Percentiles rank a stretch among this genome's conserved stretches.
These are phyloP conservation scores for Zele albiditarsus DNA, from an alignment of 2,888 invertebrate species.

Conservation along the genomic window DNA sequence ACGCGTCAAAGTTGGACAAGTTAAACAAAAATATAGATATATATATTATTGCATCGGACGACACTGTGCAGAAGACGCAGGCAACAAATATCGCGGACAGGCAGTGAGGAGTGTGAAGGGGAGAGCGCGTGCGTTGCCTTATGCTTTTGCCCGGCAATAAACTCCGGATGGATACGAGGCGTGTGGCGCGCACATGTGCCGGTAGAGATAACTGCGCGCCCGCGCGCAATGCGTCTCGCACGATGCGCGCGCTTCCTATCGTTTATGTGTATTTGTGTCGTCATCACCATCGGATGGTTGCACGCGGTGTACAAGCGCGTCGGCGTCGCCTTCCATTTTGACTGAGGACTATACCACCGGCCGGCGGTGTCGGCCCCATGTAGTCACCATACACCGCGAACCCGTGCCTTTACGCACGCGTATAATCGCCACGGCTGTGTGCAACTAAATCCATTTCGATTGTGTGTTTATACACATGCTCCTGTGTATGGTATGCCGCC, in stretches of 20 bases:
- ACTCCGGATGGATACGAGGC: constrained; percentile 60
- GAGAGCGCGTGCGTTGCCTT: constrained; percentile 19
- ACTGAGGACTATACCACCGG: not conserved
- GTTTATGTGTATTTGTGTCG: not conserved
- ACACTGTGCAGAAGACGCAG: not conserved
- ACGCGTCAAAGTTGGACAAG: constrained; percentile 13
- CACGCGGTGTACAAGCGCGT: constrained; percentile 18
- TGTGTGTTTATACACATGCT: not conserved
- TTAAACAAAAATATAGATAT: not conserved
- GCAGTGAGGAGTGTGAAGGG: constrained; percentile 12
- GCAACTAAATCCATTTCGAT: not conserved
- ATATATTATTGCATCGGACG: too few relatives aligned
- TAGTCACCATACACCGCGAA: not conserved
- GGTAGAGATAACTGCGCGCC: constrained; percentile 30
- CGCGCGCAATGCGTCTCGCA: not conserved
- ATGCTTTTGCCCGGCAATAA: constrained; percentile 59
- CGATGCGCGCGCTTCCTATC: constrained; percentile 6
- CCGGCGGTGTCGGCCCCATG: not conserved
- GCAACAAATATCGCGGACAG: constrained; percentile 18
- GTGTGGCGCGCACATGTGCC: constrained; percentile 67
- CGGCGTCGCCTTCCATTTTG: constrained; percentile 33
- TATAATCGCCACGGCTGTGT: not conserved
- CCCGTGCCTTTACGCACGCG: not conserved
- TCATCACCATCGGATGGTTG: not conserved
- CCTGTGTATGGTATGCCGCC: not conserved